Evolutionary conservation across 2,888 invertebrate species (phyloP), one percentile per base, ranked within the genome.

Genomic region (Cosmopolites sordidus): DNA sequence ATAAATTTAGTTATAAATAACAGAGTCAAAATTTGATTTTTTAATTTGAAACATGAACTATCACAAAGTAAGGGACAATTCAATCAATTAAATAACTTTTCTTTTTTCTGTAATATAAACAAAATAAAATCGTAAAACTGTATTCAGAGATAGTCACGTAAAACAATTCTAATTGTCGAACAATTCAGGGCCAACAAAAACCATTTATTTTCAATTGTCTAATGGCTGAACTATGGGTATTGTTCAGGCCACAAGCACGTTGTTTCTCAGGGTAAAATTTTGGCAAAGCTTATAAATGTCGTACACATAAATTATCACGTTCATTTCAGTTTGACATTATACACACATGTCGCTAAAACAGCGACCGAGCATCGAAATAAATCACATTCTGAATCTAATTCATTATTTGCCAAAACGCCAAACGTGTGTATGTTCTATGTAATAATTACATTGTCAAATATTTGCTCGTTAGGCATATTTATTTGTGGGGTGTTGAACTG

Each of bases 371-470:
- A 5, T 39, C 22, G 39, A 38, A 47, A 47, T 47, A 47, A 47
- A 47, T 47, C 47, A 47, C 39, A 47, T 16, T 47, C 39, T 29
- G 47, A 47, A 40, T 47, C 47, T 40, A 47, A 47, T 47, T 47
- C 47, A 47, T 47, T 47, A 47, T 47, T 47, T 47, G 47, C 47
- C 40, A 27, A n/a, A 40, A 12, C n/a, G 47, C 40, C 22, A 38
- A 47, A 47, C 47, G 38, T 39, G 47, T 47, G 33, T 33, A 39
- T 29, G 40, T 29, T 22, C 47, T 8, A 47, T 29, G 40, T 22
- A 47, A 47, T 39, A 47, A 47, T 47, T 47, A 47, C 39, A 47
- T 22, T 47, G 47, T 47, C 47, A 47, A 47, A 47, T 47, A 47
- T 47, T 47, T 39, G 47, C 39, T 47, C 47, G 39, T 47, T 45